Evolutionary conservation across 2,888 invertebrate species (phyloP).

Genomic region (Beris morrisii): DNA sequence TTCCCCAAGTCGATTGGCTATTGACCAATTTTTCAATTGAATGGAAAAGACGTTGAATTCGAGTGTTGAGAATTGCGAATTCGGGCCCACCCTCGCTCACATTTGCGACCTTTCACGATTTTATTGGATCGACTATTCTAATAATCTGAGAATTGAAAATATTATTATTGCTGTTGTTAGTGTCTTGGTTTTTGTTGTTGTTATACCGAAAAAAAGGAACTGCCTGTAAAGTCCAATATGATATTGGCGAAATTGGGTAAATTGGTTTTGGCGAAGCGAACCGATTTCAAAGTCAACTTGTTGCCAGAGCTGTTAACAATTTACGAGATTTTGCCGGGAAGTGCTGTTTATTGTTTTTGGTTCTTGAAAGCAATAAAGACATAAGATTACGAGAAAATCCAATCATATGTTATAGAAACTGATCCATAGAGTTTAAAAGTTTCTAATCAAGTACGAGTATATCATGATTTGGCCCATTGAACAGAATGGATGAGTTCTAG

Average conservation of each 20-base stretch:
- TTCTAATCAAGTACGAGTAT: too few relatives aligned
- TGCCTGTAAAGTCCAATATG: slow-evolving; percentile 18
- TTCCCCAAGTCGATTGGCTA: slow-evolving; percentile 7
- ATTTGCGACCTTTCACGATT: not conserved
- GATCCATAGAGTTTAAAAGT: too few relatives aligned
- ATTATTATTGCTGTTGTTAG: slow-evolving; percentile 4
- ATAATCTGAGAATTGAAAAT: slow-evolving; percentile 23
- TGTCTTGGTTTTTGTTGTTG: not conserved
- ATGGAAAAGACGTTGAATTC: slow-evolving; percentile 16
- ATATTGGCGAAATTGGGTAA: slow-evolving; percentile 12
- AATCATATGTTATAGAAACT: too few relatives aligned
- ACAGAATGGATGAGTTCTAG: too few relatives aligned
- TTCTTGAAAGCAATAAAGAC: too few relatives aligned
- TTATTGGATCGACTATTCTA: slow-evolving; percentile 4
- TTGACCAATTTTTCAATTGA: slow-evolving; percentile 19
- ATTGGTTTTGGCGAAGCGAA: too few relatives aligned
- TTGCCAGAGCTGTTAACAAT: too few relatives aligned
- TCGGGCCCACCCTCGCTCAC: not conserved
- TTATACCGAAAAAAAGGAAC: not conserved
- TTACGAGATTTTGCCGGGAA: too few relatives aligned
- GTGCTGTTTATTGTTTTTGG: too few relatives aligned
- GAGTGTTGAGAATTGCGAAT: not conserved
- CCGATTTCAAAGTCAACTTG: too few relatives aligned
- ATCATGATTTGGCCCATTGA: too few relatives aligned
- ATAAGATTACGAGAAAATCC: too few relatives aligned